phyloP scores from a whole-genome alignment of 1,140 invertebrate species.

The Aphelenchoides fujianensis region DNA sequence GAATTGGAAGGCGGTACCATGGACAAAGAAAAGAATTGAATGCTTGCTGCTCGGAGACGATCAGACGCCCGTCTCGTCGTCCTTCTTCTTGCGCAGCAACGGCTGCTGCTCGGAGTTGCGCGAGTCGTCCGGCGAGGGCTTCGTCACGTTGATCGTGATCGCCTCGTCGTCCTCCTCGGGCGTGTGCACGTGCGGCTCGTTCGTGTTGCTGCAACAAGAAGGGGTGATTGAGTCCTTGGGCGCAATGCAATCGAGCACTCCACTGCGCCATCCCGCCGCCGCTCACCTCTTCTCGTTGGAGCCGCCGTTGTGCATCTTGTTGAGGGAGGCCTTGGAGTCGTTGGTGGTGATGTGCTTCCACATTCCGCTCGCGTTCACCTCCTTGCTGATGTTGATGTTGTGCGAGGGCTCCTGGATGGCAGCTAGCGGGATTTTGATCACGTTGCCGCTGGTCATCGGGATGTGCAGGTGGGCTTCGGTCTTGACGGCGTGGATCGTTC shows the following conservation, averaged over 20 bases:
- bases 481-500: constrained; percentile 62
- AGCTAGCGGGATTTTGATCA: constrained; percentile 82
- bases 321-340: constrained; percentile 56
- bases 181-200: too few species aligned
- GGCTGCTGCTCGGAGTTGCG: constrained; percentile 32
- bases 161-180: constrained; percentile 61
- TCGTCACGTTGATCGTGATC: constrained; percentile 59
- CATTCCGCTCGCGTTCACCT: constrained; percentile 84
- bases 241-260: constrained; percentile 19
- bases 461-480: constrained; percentile 72
- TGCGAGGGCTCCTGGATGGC: constrained; percentile 65
- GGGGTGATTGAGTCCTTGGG: constrained; percentile 41
- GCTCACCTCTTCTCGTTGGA: background rate
- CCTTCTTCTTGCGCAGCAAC: constrained; percentile 32
- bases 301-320: background rate
- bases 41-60: too few species aligned
- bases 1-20: too few species aligned
- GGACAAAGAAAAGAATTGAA: too few species aligned
- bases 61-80: constrained; percentile 32
- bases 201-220: too few species aligned
- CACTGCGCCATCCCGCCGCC: background rate
- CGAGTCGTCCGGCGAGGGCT: constrained; percentile 33
- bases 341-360: constrained; percentile 84
- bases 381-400: constrained; percentile 82
- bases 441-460: constrained; percentile 82